Base-by-base conservation (phyloP, 2,888 invertebrate species). In the Minunthozetes semirufus region DNA sequence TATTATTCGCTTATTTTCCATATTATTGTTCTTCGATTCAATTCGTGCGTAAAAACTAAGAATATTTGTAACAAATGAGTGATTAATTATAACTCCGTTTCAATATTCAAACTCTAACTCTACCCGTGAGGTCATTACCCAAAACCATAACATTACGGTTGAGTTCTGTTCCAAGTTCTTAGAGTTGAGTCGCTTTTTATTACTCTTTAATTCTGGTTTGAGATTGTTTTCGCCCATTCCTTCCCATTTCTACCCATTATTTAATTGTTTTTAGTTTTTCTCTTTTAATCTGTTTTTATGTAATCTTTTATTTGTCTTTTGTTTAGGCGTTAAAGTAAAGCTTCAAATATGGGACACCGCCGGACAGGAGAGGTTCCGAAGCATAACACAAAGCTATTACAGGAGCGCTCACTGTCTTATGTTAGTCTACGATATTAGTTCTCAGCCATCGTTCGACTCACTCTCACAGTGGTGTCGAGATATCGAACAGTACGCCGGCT, bases 301-400 rank as follows among this genome's bases (percentile, higher is more conserved):
- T 25, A 25, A n/a, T 17, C 13, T 29, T 4, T 50, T 74, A 66
- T 72, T 71, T 56, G 22, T 33, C 22, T 56, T 42, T 1, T 11
- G 9, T 50, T 38, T 22, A 76, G 76, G 68, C 17, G 63, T 70
- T 84, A 93, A 92, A 89, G 91, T 94, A 80, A 94, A 94, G 94
- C 86, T 98, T 76, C 97, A 98, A 89, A 97, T 98, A 82, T 98
- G 98, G 97, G 97, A 97, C 82, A 97, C 97, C 15, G 97, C 97
- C 1, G 97, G 97, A 0, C 97, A 97, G 84, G 97, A 97, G 83
- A 80, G 86, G 79, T 98, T 98, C 84, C 88, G 98, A 75, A 95
- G 96, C 4, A 98, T 98, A 79, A 98, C 97, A 1, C 97, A 98
- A 83, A 95, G 94, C 83, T 97, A 97, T 85, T 97, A 97, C 83